Percentiles rank a stretch among this genome's conserved stretches.
phyloP scores from a whole-genome alignment of 2,797 vertebrate genomes.

The Anas bernieri region DNA sequence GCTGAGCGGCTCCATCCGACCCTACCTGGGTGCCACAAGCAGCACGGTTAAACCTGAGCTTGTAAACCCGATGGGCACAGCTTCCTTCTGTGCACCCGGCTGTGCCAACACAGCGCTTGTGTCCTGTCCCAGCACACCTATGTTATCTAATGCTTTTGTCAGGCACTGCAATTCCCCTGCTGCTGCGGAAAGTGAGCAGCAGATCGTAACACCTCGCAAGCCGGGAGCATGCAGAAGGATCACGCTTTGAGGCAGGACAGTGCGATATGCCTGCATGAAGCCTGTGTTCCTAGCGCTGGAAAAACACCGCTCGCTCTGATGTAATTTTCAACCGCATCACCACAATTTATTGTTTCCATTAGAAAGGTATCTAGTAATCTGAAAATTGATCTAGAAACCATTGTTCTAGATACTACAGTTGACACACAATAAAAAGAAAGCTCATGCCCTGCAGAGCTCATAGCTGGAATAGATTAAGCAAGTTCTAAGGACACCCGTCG shows the following conservation, averaged over 20 bases:
- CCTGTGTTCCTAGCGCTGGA: fast-evolving
- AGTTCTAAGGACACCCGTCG: background rate
- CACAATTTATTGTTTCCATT: background rate
- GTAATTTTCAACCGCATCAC: background rate
- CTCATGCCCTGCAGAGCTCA: slow-evolving; percentile 15
- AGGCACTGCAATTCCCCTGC: fast-evolving
- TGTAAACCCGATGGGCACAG: background rate
- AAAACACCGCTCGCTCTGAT: background rate
- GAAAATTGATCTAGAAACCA: background rate
- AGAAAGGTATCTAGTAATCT: slow-evolving; percentile 2
- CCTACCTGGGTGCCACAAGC: background rate
- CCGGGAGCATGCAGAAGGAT: background rate
- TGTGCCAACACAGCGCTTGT: background rate
- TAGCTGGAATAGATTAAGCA: background rate
- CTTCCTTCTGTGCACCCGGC: background rate
- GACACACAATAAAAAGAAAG: background rate
- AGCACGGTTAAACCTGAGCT: fast-evolving
- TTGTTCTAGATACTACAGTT: background rate
- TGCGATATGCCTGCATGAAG: background rate
- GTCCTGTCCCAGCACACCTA: fast-evolving
- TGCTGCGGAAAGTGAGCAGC: background rate
- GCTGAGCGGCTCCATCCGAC: background rate
- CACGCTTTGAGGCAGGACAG: background rate
- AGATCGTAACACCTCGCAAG: background rate
- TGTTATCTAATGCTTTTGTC: background rate